These are phyloP conservation scores for Eupithecia inturbata DNA, from an alignment of 2,888 invertebrate genomes.

Conservation along the genomic window DNA sequence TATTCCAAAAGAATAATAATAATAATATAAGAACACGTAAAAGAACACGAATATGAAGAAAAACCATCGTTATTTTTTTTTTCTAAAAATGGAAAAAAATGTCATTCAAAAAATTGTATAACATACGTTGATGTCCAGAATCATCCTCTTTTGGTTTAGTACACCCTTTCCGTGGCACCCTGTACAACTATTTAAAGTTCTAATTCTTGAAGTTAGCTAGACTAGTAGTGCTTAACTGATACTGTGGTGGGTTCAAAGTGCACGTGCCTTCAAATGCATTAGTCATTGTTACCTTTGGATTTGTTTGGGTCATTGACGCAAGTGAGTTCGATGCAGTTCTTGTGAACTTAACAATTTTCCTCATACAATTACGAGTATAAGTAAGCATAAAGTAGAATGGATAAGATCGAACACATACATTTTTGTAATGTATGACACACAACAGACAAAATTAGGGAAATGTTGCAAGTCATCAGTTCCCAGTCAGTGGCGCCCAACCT, in stretches of 20 bases:
- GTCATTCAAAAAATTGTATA: no score
- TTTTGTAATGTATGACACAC: not conserved
- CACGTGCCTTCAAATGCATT: not conserved
- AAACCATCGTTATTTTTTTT: no score
- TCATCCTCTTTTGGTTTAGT: no score
- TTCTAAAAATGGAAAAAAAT: no score
- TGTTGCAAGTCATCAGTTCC: conserved; percentile 5
- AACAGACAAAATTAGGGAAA: conserved; percentile 7
- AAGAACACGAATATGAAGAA: no score
- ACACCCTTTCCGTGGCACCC: no score
- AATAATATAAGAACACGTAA: no score
- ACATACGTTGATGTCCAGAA: no score
- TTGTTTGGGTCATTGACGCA: not conserved
- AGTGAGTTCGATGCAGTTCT: not conserved
- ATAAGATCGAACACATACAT: not conserved
- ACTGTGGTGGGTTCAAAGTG: not conserved
- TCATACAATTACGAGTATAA: not conserved
- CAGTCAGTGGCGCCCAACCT: conserved; percentile 25
- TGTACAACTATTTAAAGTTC: no score
- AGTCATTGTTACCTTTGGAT: not conserved
- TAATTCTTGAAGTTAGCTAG: not conserved
- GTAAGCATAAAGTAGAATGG: not conserved
- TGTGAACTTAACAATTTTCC: not conserved
- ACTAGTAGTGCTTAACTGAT: not conserved
- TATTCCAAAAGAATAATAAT: no score